Evolutionary conservation across 1,140 invertebrate species (phyloP).

Genomic region (Dreissena rostriformis): DNA sequence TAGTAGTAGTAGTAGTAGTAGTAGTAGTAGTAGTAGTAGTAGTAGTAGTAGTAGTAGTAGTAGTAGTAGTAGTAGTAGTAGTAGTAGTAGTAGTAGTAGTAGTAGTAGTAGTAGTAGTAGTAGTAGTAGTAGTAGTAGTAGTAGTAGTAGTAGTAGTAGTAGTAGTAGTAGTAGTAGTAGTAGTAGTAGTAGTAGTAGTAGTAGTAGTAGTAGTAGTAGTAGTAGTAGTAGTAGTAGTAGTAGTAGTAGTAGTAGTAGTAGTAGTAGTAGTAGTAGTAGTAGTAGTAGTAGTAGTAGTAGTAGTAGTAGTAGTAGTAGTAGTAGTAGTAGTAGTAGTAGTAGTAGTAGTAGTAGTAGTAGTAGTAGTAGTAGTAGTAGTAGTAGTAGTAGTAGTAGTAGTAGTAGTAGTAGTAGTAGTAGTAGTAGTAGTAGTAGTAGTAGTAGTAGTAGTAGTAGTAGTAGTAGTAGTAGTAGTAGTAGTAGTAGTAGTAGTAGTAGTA

Average conservation of each 20-base stretch:
- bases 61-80: slow-evolving; percentile 11
- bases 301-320: slow-evolving; percentile 39
- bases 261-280: slow-evolving; percentile 41
- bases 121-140: slow-evolving; percentile 38
- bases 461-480: slow-evolving; percentile 18
- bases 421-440: slow-evolving; percentile 8
- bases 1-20: slow-evolving; percentile 26
- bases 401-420: not conserved
- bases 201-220: slow-evolving; percentile 41
- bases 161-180: slow-evolving; percentile 32
- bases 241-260: slow-evolving; percentile 38
- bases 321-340: slow-evolving; percentile 41
- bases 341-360: slow-evolving; percentile 31
- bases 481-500: slow-evolving; percentile 14
- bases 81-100: slow-evolving; percentile 39
- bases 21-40: slow-evolving; percentile 9
- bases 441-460: slow-evolving; percentile 4
- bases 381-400: slow-evolving; percentile 11
- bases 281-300: slow-evolving; percentile 39
- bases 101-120: slow-evolving; percentile 41
- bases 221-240: slow-evolving; percentile 35
- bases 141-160: slow-evolving; percentile 39
- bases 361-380: slow-evolving; percentile 20
- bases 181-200: slow-evolving; percentile 37
- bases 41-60: slow-evolving; percentile 15